Conservation (phyloP, 2,797 vertebrate species). For the Xiphophorus birchmanni region DNA sequence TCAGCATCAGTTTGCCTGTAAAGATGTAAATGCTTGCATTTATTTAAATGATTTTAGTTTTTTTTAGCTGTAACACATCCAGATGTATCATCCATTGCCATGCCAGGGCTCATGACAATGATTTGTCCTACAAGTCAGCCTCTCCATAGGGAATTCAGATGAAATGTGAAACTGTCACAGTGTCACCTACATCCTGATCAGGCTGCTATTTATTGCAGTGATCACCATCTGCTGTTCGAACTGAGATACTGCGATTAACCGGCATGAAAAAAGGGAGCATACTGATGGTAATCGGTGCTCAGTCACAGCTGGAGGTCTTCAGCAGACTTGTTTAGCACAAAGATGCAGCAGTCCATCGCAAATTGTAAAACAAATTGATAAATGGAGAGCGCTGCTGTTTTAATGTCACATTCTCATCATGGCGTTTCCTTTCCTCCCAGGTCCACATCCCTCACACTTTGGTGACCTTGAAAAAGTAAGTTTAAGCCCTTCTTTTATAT, state of each 20-base stretch:
- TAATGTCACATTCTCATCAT: slow-evolving; percentile 46
- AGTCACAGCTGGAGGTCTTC: slow-evolving; percentile 9
- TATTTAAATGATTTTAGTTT: not conserved
- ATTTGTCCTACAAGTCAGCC: slow-evolving; percentile 50
- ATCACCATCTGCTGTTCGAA: slow-evolving; percentile 83
- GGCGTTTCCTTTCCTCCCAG: slow-evolving; percentile 70
- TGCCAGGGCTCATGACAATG: slow-evolving; percentile 30
- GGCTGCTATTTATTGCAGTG: slow-evolving; percentile 72
- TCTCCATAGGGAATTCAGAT: slow-evolving; percentile 49
- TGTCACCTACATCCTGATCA: slow-evolving; percentile 68
- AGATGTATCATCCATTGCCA: slow-evolving; percentile 18
- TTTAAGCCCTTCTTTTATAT: slow-evolving; percentile 38
- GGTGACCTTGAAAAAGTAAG: slow-evolving; percentile 84
- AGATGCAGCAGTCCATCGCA: not conserved
- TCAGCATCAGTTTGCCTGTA: slow-evolving; percentile 6
- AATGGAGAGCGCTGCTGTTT: slow-evolving; percentile 22
- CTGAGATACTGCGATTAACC: slow-evolving; percentile 66
- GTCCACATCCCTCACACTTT: slow-evolving; percentile 77
- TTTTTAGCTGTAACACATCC: slow-evolving; percentile 8
- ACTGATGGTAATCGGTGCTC: slow-evolving; percentile 48
- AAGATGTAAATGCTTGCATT: slow-evolving; percentile 14
- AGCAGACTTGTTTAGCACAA: slow-evolving; percentile 1
- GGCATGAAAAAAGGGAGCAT: slow-evolving; percentile 40
- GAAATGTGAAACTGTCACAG: slow-evolving; percentile 66
- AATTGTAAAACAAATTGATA: not conserved